A percentile compares a stretch with the other conserved stretches of the same genome.
Evolutionary conservation across 2,113 vertebrate species (phyloP).

Genomic region (Rhinoderma darwinii): DNA sequence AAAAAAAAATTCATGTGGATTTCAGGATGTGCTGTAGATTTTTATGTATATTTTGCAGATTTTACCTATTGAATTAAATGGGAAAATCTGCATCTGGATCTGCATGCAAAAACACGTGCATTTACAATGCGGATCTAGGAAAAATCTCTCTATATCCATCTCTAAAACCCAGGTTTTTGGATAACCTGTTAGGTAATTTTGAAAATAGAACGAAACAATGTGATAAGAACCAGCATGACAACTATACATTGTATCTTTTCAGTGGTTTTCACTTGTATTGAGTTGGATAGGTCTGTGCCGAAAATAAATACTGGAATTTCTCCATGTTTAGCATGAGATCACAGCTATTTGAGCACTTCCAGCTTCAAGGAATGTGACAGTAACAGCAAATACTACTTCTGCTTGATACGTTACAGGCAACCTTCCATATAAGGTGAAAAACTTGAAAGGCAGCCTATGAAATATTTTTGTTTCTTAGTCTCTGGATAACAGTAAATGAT

Average conservation of each 20-base stretch:
- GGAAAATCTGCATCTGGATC: no score
- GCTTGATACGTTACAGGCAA: slow-evolving; percentile 71
- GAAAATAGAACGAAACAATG: not conserved
- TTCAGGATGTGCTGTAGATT: no score
- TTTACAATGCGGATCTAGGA: no score
- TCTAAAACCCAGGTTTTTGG: not conserved
- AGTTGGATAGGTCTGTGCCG: not conserved
- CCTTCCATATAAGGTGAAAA: slow-evolving; percentile 82
- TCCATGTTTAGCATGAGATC: slow-evolving; percentile 44
- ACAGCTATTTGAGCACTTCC: slow-evolving; percentile 67
- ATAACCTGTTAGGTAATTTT: not conserved
- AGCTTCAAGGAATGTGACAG: slow-evolving; percentile 74
- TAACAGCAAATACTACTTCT: slow-evolving; percentile 74
- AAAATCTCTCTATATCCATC: not conserved
- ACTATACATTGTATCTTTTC: not conserved
- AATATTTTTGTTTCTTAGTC: slow-evolving; percentile 62
- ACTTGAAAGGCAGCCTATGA: slow-evolving; percentile 66
- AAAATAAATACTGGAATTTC: slow-evolving; percentile 28
- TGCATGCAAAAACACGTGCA: no score
- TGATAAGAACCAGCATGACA: not conserved
- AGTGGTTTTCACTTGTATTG: not conserved
- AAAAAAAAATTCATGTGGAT: no score
- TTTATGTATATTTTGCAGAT: no score
- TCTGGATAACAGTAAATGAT: slow-evolving; percentile 58
- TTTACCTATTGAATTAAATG: no score